Evolutionary conservation across 2,113 vertebrate species (phyloP).

Genomic region (Xiphophorus hellerii): DNA sequence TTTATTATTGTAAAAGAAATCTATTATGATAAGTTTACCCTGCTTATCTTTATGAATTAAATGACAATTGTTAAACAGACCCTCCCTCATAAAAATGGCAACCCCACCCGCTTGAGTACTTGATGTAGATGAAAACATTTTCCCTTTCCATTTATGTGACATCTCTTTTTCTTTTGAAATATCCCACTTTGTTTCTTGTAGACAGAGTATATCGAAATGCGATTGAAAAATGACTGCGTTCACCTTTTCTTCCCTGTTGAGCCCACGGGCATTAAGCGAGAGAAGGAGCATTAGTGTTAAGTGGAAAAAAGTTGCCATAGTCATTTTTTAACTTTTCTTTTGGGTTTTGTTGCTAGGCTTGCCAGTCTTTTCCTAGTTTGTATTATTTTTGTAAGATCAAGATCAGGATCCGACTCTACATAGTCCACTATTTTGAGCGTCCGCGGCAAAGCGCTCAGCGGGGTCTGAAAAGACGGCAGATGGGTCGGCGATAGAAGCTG

Average conservation of each 20-base stretch:
- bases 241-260: not conserved
- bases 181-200: not conserved
- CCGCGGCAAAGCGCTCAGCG: too few species aligned
- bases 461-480: too few species aligned
- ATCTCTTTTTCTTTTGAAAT: fast-evolving
- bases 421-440: too few species aligned
- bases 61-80: fast-evolving
- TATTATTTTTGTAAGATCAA: too few species aligned
- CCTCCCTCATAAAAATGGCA: not conserved
- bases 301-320: too few species aligned
- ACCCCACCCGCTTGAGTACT: not conserved
- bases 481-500: too few species aligned
- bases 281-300: not conserved
- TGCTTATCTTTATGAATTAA: not conserved
- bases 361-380: fast-evolving
- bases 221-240: not conserved
- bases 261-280: not conserved
- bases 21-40: not conserved
- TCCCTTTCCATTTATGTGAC: not conserved
- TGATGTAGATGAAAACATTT: not conserved
- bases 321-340: too few species aligned
- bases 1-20: not conserved
- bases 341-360: fast-evolving
- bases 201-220: not conserved
- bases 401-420: too few species aligned